phyloP scores from a whole-genome alignment of 2,113 vertebrate species.

The Elephantulus edwardii region DNA sequence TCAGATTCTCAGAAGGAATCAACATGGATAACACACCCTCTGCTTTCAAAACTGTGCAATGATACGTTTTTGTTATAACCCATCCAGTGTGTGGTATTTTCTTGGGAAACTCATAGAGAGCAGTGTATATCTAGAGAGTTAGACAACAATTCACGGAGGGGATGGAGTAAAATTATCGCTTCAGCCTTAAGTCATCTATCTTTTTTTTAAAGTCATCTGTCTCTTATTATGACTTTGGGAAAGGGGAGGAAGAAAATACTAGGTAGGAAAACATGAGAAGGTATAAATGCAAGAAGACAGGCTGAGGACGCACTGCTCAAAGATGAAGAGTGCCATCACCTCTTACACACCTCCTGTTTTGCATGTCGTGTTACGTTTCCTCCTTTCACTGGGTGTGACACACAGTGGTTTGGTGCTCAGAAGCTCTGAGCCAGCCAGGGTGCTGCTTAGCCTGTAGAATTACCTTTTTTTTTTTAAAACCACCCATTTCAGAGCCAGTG shows the following conservation, averaged over 20 bases:
- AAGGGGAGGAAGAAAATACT: neutral
- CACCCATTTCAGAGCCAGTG: neutral
- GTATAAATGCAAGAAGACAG: neutral
- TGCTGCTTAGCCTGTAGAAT: neutral
- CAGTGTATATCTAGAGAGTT: neutral
- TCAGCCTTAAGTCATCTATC: neutral
- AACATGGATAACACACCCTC: no score
- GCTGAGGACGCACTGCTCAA: neutral
- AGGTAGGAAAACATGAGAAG: neutral
- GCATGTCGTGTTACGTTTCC: no score
- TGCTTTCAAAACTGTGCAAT: neutral
- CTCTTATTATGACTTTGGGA: neutral
- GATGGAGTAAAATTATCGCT: neutral
- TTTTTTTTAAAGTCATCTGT: no score
- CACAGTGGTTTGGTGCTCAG: neutral
- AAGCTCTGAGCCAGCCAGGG: neutral
- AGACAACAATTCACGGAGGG: neutral
- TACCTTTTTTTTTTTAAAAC: neutral
- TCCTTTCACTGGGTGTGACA: no score
- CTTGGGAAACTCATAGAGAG: neutral
- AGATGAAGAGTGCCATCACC: accelerated
- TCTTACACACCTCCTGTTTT: no score
- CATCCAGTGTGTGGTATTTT: neutral
- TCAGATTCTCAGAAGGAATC: no score
- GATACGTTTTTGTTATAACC: no score